Evolutionary conservation across 2,113 vertebrate genomes (phyloP).

Genomic region (Notarius quadriscutis): DNA sequence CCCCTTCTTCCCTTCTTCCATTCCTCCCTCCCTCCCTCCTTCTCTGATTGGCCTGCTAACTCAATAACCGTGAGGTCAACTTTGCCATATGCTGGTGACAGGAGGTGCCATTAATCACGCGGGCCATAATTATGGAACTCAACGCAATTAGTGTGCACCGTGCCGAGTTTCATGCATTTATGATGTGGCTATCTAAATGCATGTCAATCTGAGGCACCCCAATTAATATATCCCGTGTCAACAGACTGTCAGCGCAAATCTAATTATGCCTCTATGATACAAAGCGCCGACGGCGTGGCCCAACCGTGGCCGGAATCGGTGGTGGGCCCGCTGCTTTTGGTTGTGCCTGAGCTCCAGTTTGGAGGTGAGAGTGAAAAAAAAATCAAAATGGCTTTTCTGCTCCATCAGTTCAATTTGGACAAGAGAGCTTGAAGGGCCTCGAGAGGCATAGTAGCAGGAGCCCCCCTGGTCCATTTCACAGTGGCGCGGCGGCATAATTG

Average conservation of each 20-base stretch:
- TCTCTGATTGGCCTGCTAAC: conserved; percentile 53
- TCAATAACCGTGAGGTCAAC: conserved; percentile 52
- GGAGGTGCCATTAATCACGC: conserved; percentile 53
- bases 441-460: conserved; percentile 42
- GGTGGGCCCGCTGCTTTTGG: conserved; percentile 28
- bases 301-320: conserved; percentile 32
- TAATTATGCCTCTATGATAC: conserved; percentile 48
- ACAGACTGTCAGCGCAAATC: conserved; percentile 57
- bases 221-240: conserved; percentile 52
- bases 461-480: conserved; percentile 48
- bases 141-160: conserved; percentile 49
- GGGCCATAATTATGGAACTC: conserved; percentile 41
- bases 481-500: conserved; percentile 45
- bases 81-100: conserved; percentile 52
- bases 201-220: conserved; percentile 48
- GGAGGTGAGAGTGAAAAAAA: conserved; percentile 42
- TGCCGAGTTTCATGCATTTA: conserved; percentile 49
- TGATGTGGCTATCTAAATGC: conserved; percentile 50
- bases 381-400: conserved; percentile 60
- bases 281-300: background rate
- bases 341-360: background rate
- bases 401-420: conserved; percentile 55
- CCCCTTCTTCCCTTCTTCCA: background rate
- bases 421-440: conserved; percentile 49
- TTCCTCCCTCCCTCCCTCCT: background rate